Conservation (phyloP, 2,113 vertebrate genomes). For the Limanda limanda region DNA sequence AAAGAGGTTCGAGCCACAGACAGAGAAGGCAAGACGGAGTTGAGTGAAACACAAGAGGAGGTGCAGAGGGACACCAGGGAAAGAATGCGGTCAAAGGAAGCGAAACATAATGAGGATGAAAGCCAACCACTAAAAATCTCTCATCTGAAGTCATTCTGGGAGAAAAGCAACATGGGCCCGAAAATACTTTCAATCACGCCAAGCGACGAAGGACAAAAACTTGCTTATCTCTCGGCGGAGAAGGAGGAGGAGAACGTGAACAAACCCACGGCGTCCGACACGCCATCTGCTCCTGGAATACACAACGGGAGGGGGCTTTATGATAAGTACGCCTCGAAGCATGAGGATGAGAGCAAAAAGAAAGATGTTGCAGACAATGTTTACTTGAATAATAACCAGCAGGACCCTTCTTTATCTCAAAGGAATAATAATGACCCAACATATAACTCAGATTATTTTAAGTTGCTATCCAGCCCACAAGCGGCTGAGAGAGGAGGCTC, state of each 20-base stretch:
- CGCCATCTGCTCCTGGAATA: slow-evolving; percentile 8
- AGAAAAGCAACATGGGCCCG: slow-evolving; percentile 70
- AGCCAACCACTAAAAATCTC: slow-evolving; percentile 61
- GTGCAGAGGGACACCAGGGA: slow-evolving; percentile 8
- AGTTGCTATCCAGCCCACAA: slow-evolving; percentile 9
- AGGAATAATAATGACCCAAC: slow-evolving; percentile 14
- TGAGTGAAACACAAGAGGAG: slow-evolving; percentile 41
- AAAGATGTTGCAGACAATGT: not conserved
- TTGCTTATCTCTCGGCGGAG: slow-evolving; percentile 8
- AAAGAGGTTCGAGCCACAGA: slow-evolving; percentile 28
- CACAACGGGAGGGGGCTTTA: slow-evolving; percentile 24
- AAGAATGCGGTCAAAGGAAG: slow-evolving; percentile 27
- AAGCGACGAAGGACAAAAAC: slow-evolving; percentile 47
- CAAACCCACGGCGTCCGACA: slow-evolving; percentile 10
- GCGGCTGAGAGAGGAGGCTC: slow-evolving; percentile 28
- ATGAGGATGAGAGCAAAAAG: slow-evolving; percentile 16
- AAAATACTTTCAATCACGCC: slow-evolving; percentile 65
- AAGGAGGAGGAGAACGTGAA: slow-evolving; percentile 26
- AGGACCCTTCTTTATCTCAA: slow-evolving; percentile 1
- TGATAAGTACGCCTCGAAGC: slow-evolving; percentile 16
- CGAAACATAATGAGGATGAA: slow-evolving; percentile 44
- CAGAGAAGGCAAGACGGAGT: slow-evolving; percentile 26
- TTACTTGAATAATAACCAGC: slow-evolving; percentile 22
- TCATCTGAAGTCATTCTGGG: slow-evolving; percentile 78
- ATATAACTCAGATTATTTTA: slow-evolving; percentile 18